These are phyloP conservation scores for Pegoplata infirma DNA, from an alignment of 2,888 invertebrate genomes.

Conservation along the genomic window DNA sequence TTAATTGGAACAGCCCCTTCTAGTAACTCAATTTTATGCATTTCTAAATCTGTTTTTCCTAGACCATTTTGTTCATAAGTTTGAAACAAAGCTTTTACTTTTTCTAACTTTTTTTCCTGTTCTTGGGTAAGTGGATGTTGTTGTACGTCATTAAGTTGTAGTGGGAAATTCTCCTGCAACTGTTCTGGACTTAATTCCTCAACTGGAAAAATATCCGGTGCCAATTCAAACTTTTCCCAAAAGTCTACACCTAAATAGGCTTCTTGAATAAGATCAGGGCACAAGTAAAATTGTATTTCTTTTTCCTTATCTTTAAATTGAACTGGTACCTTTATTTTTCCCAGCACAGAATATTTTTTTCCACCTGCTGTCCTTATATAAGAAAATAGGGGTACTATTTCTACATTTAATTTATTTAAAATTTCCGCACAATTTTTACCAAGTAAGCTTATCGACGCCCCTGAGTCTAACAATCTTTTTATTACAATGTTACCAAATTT, in stretches of 20 bases:
- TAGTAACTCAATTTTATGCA: constrained; percentile 42
- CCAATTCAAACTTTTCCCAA: constrained; percentile 42
- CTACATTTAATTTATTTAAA: neutral
- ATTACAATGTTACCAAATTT: neutral
- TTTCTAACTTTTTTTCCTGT: neutral
- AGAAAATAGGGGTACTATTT: neutral
- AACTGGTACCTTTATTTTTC: neutral
- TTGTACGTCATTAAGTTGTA: neutral
- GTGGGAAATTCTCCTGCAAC: neutral
- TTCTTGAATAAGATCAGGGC: constrained; percentile 27
- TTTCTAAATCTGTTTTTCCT: constrained; percentile 4
- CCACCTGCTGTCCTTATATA: constrained; percentile 38
- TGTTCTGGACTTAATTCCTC: neutral
- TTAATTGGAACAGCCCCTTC: constrained; percentile 63
- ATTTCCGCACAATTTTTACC: constrained; percentile 5
- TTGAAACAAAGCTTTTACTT: neutral
- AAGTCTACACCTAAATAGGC: constrained; percentile 52
- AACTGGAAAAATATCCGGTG: constrained; percentile 4
- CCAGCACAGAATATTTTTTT: constrained; percentile 3
- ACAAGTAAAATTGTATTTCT: too few species aligned
- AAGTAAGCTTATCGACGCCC: constrained; percentile 29
- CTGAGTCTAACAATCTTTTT: constrained; percentile 39
- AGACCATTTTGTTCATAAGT: constrained; percentile 3
- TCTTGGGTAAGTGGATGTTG: neutral
- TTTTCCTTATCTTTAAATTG: neutral